Evolutionary conservation across 2,888 invertebrate genomes (phyloP), one percentile per base, ranked within the genome.

Genomic region (Nymphalis c-album): DNA sequence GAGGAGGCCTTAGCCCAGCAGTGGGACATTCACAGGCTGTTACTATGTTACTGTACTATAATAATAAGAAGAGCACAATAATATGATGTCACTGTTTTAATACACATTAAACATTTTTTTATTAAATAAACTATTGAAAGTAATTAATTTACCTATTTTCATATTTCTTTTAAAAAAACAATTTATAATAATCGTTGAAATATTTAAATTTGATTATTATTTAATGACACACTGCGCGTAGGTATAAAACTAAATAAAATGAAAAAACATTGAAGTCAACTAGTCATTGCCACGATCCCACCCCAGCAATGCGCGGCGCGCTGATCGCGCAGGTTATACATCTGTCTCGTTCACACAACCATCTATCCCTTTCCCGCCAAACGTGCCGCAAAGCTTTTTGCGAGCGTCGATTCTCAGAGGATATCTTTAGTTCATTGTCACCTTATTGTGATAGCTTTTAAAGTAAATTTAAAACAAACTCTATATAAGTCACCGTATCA

Each of bases 381-480:
- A 89, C 80, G 83, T 72, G 69, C 90, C 90, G 90, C 87, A 16
- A 13, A 10, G 78, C 61, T 87, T 87, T 88, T 87, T 86, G 82
- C 80, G 72, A 55, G 55, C 31, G 66, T 59, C 61, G 69, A 58
- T 73, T 73, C 71, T 67, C 51, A 68, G 73, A 71, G 65, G 48
- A 35, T 31, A 55, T 31, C 53, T 16, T 77, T 57, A 60, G 71
- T 71, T 73, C 73, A 73, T 71, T 77, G 74, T 73, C 72, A 69
- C 67, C 64, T 68, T 47, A 22, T 60, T 20, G 22, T 50, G 55
- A 31, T 35, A 20, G 7, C 20, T 60, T 53, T 35, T 55, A 31
- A 17, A 35, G n/a, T 18, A 13, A 6, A 13, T 51, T 22, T 22
- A 22, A 22, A 22, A 20, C 26, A 22, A 22, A 13, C 8, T 20